A percentile compares a stretch with the other conserved stretches of the same genome.
These are phyloP conservation scores for Pharmacophagus antenor DNA, from an alignment of 2,888 invertebrate genomes.

Conservation along the genomic window DNA sequence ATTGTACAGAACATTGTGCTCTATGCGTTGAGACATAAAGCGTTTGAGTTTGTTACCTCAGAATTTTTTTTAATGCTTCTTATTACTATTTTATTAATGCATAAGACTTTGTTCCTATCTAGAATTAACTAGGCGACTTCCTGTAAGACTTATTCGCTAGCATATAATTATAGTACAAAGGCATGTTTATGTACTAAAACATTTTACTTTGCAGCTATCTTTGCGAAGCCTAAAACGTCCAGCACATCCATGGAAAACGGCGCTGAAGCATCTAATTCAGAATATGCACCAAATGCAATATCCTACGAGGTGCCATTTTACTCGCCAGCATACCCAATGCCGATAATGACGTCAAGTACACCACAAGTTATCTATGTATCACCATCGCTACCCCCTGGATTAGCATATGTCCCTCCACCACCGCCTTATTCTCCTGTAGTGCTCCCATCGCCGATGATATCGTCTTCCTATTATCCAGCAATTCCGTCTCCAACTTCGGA, in stretches of 20 bases:
- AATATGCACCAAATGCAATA: constrained; percentile 35
- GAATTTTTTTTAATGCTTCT: too few species aligned
- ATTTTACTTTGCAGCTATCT: constrained; percentile 32
- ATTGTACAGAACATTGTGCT: too few species aligned
- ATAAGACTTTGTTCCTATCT: too few species aligned
- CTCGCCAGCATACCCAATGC: constrained; percentile 31
- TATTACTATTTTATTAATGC: too few species aligned
- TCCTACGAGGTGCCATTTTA: constrained; percentile 42
- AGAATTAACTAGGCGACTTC: too few species aligned
- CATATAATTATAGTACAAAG: too few species aligned
- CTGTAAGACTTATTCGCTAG: too few species aligned
- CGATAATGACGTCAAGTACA: constrained; percentile 29
- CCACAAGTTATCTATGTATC: constrained; percentile 54
- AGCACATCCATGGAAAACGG: constrained; percentile 16
- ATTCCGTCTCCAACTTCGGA: constrained; percentile 26
- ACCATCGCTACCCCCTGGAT: constrained; percentile 40
- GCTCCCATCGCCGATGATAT: constrained; percentile 23
- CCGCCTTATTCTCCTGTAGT: constrained; percentile 24
- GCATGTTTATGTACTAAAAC: background rate
- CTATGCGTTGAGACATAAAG: too few species aligned
- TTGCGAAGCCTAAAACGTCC: constrained; percentile 33
- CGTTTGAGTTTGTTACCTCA: too few species aligned
- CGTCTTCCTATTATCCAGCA: constrained; percentile 35
- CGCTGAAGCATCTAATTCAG: constrained; percentile 26
- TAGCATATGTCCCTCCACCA: constrained; percentile 30